These are phyloP conservation scores for Hyposmocoma kahamanoa DNA, from an alignment of 1,140 invertebrate species.

Conservation along the genomic window DNA sequence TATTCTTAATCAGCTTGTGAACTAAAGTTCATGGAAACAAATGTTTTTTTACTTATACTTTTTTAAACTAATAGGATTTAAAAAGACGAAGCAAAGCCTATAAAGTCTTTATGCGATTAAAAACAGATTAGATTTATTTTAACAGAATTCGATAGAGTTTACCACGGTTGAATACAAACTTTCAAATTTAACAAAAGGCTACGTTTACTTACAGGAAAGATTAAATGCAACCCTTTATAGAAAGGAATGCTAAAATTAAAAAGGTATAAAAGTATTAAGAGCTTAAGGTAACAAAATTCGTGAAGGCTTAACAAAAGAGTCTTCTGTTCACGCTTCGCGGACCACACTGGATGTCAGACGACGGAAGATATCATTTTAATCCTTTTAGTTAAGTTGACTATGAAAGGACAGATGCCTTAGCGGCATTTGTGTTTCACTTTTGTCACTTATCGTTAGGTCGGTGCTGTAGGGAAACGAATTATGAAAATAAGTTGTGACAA, in stretches of 20 bases:
- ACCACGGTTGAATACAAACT: conserved; percentile 42
- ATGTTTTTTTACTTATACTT: neutral
- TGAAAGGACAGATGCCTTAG: conserved; percentile 59
- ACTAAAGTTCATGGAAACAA: no score
- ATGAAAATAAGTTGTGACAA: neutral
- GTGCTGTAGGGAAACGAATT: conserved; percentile 26
- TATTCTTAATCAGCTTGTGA: no score
- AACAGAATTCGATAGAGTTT: conserved; percentile 47
- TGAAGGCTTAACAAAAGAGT: conserved; percentile 51
- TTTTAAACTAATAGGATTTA: neutral
- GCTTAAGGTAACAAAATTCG: conserved; percentile 61
- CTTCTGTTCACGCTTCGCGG: conserved; percentile 57
- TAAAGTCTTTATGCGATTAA: neutral
- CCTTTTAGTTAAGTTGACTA: conserved; percentile 71
- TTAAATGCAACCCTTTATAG: conserved; percentile 63
- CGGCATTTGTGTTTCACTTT: conserved; percentile 49
- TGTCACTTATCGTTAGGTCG: conserved; percentile 29
- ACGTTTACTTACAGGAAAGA: conserved; percentile 48
- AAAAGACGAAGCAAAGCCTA: neutral
- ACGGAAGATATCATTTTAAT: conserved; percentile 71
- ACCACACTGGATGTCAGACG: conserved; percentile 66
- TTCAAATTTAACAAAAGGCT: conserved; percentile 41
- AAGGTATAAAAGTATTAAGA: conserved; percentile 68
- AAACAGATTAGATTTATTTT: neutral
- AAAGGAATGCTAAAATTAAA: conserved; percentile 61